Base-by-base conservation (phyloP, 2,888 invertebrate species). In the Holacanthella duospinosa region DNA sequence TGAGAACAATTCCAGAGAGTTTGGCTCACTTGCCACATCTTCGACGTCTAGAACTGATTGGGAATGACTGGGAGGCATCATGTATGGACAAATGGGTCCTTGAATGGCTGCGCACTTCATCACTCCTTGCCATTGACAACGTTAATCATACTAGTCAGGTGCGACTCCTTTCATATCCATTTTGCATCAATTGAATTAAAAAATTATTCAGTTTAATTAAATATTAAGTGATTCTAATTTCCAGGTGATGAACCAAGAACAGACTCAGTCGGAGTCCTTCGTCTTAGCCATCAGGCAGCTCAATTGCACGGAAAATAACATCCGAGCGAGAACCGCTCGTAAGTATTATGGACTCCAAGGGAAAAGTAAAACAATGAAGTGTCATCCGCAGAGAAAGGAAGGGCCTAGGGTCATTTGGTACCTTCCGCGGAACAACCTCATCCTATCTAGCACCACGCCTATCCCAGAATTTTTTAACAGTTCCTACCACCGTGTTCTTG, bases 41-140 rank as follows among this genome's bases (percentile, higher is more conserved):
- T 61, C 79, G 81, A 71, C 82, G 83, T 66, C 77, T 92, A 29
- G 82, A 84, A 70, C 82, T 92, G 69, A 80, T 83, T 43, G 83
- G 84, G 63, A 93, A 93, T 76, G 86, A 85, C 29, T 90, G 89
- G 86, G 84, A 85, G 24, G 93, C 93, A 79, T 89, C 91, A 77
- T 93, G 93, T 75, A 83, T 87, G 58, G 87, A 89, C 83, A 84
- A 83, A 69, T 90, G 90, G 90, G 84, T 89, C 70, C 77, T 80
- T 1, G 75, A 80, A 19, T 86, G 85, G 85, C 59, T 71, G 19
- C 48, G 62, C 19, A 66, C 70, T 19, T 54, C 27, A 43, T 29
- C 70, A 21, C 61, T 60, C 19, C 63, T 71, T 3, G 29, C 64
- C 12, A 61, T 68, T n/a, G 62, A 54, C 16, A 57, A 56, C 12